These are phyloP conservation scores for Muscidifurax raptorellus DNA, from an alignment of 1,140 invertebrate species.

Conservation along the genomic window DNA sequence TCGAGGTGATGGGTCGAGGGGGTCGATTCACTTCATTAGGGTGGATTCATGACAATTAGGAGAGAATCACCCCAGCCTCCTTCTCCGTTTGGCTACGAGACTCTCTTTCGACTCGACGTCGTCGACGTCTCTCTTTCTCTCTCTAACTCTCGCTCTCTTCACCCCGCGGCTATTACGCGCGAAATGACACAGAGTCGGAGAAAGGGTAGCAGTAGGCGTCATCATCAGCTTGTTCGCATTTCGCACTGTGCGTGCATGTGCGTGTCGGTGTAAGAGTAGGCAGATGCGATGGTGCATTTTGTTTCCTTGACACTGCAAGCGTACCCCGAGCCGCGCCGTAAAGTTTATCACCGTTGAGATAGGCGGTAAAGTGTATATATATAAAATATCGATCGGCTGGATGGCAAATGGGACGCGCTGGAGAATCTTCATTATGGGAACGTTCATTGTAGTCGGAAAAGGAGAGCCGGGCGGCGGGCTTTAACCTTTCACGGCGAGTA, in stretches of 20 bases:
- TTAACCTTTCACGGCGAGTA: slow-evolving; percentile 31
- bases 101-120: slow-evolving; percentile 48
- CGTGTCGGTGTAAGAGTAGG: slow-evolving; percentile 3
- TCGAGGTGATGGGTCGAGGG: slow-evolving; percentile 55
- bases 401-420: slow-evolving; percentile 43
- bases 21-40: slow-evolving; percentile 59
- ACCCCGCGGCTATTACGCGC: slow-evolving; percentile 53
- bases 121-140: slow-evolving; percentile 53
- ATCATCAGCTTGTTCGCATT: slow-evolving; percentile 7
- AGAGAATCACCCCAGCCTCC: slow-evolving; percentile 21
- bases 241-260: not conserved
- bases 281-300: slow-evolving; percentile 49
- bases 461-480: not conserved
- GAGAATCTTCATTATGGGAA: slow-evolving; percentile 47
- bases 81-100: slow-evolving; percentile 9
- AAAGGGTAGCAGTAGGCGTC: not conserved
- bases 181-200: slow-evolving; percentile 50
- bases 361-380: slow-evolving; percentile 3
- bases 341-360: slow-evolving; percentile 35
- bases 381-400: slow-evolving; percentile 25
- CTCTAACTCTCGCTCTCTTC: slow-evolving; percentile 43
- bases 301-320: not conserved
- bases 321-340: not conserved
- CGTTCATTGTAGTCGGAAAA: slow-evolving; percentile 36
- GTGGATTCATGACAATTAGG: slow-evolving; percentile 56